A percentile compares a stretch with the other conserved stretches of the same genome.
Evolutionary conservation across 1,140 invertebrate species (phyloP).

Genomic region (Carposina sasakii): DNA sequence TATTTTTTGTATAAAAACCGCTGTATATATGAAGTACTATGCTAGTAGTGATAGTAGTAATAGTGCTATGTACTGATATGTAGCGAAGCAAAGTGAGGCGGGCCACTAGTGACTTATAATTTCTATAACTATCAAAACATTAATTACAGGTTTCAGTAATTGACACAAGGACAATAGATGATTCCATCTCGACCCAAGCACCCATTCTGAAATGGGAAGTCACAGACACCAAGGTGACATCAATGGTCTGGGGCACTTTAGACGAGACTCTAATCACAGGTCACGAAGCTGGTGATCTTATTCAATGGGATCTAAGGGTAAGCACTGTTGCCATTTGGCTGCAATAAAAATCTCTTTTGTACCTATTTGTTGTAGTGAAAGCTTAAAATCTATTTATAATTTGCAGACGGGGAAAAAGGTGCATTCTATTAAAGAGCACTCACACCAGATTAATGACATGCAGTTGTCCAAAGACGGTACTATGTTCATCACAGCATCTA

Average conservation of each 20-base stretch:
- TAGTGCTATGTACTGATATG: too few relatives aligned
- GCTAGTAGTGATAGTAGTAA: too few relatives aligned
- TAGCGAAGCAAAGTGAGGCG: too few relatives aligned
- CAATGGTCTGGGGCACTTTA: constrained; percentile 92
- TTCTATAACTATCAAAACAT: too few relatives aligned
- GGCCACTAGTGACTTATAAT: too few relatives aligned
- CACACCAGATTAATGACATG: constrained; percentile 94
- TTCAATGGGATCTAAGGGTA: constrained; percentile 92
- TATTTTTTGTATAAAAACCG: too few relatives aligned
- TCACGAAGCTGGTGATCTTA: constrained; percentile 94
- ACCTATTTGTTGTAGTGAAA: too few relatives aligned
- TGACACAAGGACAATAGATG: constrained; percentile 83
- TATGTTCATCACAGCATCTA: constrained; percentile 97
- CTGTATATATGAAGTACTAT: too few relatives aligned
- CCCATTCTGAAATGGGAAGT: constrained; percentile 70
- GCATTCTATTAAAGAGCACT: constrained; percentile 85
- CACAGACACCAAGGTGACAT: constrained; percentile 86
- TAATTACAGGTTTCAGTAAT: constrained; percentile 83
- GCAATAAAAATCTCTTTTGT: too few relatives aligned
- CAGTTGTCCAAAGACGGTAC: constrained; percentile 93
- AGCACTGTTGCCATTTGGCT: constrained; percentile 19
- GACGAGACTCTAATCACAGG: constrained; percentile 95
- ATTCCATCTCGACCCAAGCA: constrained; percentile 63
- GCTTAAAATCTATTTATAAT: too few relatives aligned
- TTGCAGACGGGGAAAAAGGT: constrained; percentile 85